Percentiles rank a stretch among this genome's conserved stretches.
Conservation (phyloP, 2,797 vertebrate genomes). For the Pagetopsis macropterus region DNA sequence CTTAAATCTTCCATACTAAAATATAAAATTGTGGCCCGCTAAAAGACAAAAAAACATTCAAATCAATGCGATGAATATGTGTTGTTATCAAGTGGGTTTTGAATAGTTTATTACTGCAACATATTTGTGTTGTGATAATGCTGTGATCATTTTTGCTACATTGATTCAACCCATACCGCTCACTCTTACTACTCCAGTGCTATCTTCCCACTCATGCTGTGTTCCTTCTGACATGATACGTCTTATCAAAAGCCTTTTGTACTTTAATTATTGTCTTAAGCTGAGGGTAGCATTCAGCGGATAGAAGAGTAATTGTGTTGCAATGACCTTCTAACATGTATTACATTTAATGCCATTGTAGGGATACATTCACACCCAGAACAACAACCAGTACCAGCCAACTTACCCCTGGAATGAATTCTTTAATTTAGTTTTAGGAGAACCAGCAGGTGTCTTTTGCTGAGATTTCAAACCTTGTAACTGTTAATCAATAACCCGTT, state of each 20-base stretch:
- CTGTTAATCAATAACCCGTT: slow-evolving; percentile 52
- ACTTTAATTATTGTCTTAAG: slow-evolving; percentile 32
- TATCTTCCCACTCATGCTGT: slow-evolving; percentile 15
- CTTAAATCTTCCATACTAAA: background rate
- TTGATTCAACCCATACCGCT: background rate
- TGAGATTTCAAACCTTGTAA: slow-evolving; percentile 26
- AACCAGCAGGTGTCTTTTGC: slow-evolving; percentile 2
- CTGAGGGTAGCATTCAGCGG: slow-evolving; percentile 20
- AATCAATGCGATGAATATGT: background rate
- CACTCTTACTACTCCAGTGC: background rate
- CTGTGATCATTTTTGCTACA: background rate
- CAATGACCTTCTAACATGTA: slow-evolving; percentile 53
- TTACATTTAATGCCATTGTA: slow-evolving; percentile 30
- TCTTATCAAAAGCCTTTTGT: slow-evolving; percentile 40
- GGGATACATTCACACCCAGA: slow-evolving; percentile 49
- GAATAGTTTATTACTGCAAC: background rate
- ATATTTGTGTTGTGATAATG: background rate
- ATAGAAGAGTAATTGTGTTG: slow-evolving; percentile 52
- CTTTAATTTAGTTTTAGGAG: slow-evolving; percentile 43
- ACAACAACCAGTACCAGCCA: slow-evolving; percentile 9
- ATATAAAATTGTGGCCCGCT: too few relatives aligned
- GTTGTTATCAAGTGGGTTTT: background rate
- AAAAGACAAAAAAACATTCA: background rate
- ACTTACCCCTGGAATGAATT: slow-evolving; percentile 47
- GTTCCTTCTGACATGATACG: slow-evolving; percentile 9